Percentiles rank a stretch among this genome's conserved stretches.
Evolutionary conservation across 2,888 invertebrate species (phyloP).

Genomic region (Syrista parreyssii): DNA sequence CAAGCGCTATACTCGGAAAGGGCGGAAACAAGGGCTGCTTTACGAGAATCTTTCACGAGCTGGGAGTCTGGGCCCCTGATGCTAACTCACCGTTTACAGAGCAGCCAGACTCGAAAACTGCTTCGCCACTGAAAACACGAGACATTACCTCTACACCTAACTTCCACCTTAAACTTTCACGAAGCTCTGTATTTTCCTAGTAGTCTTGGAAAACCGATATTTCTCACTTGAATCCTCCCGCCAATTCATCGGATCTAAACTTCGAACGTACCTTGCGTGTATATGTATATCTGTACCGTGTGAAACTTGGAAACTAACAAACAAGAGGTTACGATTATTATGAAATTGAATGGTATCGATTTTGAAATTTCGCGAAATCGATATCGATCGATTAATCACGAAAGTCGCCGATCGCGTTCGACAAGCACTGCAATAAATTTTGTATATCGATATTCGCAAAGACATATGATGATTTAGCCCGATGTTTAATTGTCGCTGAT

Average conservation of each 20-base stretch:
- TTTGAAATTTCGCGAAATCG: neutral
- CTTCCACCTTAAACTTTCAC: neutral
- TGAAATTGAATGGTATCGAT: neutral
- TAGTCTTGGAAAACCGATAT: neutral
- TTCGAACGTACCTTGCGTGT: neutral
- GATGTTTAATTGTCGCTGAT: neutral
- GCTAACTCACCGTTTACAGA: neutral
- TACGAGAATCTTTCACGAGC: slow-evolving; percentile 6
- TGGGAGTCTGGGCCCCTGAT: neutral
- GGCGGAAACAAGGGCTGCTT: slow-evolving; percentile 6
- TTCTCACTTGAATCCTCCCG: neutral
- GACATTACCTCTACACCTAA: neutral
- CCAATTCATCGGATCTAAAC: neutral
- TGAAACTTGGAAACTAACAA: neutral
- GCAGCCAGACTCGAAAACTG: neutral
- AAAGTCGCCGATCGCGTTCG: neutral
- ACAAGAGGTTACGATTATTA: neutral
- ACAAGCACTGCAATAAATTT: neutral
- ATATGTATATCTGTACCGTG: neutral
- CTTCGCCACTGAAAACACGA: neutral
- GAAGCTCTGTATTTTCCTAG: neutral
- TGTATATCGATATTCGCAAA: neutral
- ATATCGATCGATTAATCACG: neutral
- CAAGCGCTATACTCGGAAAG: slow-evolving; percentile 4
- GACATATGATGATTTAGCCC: neutral